Percentiles rank a stretch among this genome's conserved stretches.
These are phyloP conservation scores for Syngnathus scovelli DNA, from an alignment of 2,113 vertebrate species.

Conservation along the genomic window DNA sequence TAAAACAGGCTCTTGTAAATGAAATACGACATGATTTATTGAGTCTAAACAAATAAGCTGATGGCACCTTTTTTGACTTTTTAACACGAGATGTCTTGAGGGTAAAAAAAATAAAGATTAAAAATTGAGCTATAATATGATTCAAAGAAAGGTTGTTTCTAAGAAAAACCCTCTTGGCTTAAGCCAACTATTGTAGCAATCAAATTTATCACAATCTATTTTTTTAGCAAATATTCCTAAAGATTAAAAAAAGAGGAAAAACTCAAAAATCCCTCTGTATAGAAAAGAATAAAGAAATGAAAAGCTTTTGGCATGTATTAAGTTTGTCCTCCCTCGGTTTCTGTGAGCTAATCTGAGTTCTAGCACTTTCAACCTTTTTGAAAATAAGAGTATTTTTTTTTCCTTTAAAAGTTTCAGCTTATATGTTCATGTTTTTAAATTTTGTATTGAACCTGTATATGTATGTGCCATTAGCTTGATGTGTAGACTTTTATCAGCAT, in stretches of 20 bases:
- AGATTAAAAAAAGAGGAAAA: conserved; percentile 8
- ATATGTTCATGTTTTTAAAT: conserved; percentile 69
- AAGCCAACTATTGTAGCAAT: conserved; percentile 55
- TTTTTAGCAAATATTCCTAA: conserved; percentile 41
- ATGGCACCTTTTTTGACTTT: conserved; percentile 45
- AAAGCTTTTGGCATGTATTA: conserved; percentile 60
- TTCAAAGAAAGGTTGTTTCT: conserved; percentile 22
- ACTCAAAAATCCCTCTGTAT: background rate
- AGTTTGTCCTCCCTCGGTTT: conserved; percentile 79
- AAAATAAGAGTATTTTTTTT: conserved; percentile 70
- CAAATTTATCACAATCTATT: conserved; percentile 49
- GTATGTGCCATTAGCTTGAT: conserved; percentile 76
- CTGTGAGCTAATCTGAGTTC: conserved; percentile 78
- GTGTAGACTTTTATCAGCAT: conserved; percentile 71
- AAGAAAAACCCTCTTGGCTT: conserved; percentile 35
- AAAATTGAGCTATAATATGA: conserved; percentile 32
- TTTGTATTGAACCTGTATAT: conserved; percentile 75
- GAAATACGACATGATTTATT: conserved; percentile 14
- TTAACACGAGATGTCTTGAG: conserved; percentile 10
- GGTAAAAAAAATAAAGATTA: conserved; percentile 13
- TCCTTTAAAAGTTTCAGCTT: conserved; percentile 68
- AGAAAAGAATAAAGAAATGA: conserved; percentile 7
- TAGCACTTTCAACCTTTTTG: conserved; percentile 79
- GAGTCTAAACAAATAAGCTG: conserved; percentile 40
- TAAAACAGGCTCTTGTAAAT: conserved; percentile 17